Evolutionary conservation across 2,113 vertebrate genomes (phyloP).

Genomic region (Thinocorus orbignyianus): DNA sequence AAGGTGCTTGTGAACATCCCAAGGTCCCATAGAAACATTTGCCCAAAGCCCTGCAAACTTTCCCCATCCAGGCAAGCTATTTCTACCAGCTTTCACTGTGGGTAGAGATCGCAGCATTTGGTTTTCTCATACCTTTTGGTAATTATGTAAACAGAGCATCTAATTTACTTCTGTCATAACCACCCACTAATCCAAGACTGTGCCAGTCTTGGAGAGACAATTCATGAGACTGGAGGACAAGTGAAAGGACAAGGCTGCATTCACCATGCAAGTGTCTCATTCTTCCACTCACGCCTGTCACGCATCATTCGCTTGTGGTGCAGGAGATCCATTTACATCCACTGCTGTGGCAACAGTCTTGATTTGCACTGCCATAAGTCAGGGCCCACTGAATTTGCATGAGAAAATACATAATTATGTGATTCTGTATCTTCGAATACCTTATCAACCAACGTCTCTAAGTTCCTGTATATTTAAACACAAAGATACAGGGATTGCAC

Average conservation of each 20-base stretch:
- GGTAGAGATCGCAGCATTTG: rapidly evolving
- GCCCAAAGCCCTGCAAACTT: neutral
- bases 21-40: neutral
- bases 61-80: neutral
- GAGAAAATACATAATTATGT: neutral
- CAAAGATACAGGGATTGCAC: neutral
- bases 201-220: neutral
- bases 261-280: neutral
- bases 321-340: neutral
- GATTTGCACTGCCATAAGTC: neutral
- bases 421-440: neutral
- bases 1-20: neutral
- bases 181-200: neutral
- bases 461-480: neutral
- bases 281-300: neutral
- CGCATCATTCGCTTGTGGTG: neutral
- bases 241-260: neutral
- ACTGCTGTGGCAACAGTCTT: neutral
- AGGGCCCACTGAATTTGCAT: neutral
- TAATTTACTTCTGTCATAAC: slow-evolving; percentile 13
- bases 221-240: neutral
- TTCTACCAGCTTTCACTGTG: neutral
- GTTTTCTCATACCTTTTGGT: neutral
- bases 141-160: neutral
- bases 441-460: neutral